Percentiles rank a stretch among this genome's conserved stretches.
Conservation (phyloP, 2,797 vertebrate genomes). For the Sternotherus odoratus region DNA sequence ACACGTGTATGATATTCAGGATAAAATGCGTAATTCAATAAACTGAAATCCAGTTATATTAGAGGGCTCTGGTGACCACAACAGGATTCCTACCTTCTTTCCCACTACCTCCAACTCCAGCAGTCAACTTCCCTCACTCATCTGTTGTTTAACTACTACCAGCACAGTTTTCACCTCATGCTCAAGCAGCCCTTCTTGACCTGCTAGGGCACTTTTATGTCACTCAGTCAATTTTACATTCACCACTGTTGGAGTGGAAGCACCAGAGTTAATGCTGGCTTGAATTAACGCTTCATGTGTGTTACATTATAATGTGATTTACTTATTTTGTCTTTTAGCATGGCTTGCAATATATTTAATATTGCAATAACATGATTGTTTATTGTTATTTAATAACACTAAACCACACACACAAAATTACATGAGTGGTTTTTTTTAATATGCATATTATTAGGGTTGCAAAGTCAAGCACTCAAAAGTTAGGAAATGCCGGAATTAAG, state of each 20-base stretch:
- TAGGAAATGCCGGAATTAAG: not conserved
- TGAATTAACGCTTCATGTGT: not conserved
- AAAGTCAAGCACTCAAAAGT: not conserved
- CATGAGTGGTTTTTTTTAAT: not conserved
- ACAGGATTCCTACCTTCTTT: not conserved
- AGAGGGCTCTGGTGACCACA: not conserved
- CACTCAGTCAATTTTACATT: not conserved
- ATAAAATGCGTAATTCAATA: not conserved
- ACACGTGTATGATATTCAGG: not conserved
- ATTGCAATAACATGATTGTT: not conserved
- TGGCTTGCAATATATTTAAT: not conserved
- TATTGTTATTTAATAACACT: not conserved
- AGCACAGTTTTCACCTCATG: not conserved
- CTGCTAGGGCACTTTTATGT: not conserved
- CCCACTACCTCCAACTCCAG: not conserved
- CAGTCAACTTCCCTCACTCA: rapidly evolving
- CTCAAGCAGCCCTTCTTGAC: not conserved
- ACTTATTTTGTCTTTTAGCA: not conserved
- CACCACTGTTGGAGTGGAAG: not conserved
- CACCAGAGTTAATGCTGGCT: not conserved
- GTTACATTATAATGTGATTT: not conserved
- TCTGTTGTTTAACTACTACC: not conserved
- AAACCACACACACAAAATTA: not conserved
- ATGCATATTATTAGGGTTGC: not conserved
- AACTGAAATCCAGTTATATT: not conserved